phyloP scores from a whole-genome alignment of 2,888 invertebrate genomes.

The Pyrrhia umbra region DNA sequence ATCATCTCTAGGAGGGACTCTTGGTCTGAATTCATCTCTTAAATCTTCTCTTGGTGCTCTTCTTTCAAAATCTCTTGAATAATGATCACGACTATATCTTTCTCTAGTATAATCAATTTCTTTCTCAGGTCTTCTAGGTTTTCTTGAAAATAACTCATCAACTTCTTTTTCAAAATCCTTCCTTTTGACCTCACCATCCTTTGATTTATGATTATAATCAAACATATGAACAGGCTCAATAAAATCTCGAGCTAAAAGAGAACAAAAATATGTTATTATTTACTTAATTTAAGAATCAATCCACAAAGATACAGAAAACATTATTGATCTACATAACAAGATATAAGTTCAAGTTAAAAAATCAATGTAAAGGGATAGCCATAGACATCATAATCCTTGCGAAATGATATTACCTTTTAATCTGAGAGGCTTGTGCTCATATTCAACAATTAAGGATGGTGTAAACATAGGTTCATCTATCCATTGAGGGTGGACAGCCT shows the following conservation, averaged over 20 bases:
- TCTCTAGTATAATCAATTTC: conserved; percentile 67
- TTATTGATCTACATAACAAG: too few relatives aligned
- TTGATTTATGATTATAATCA: conserved; percentile 92
- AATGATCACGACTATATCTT: conserved; percentile 69
- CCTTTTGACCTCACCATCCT: conserved; percentile 77
- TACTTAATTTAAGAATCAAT: background rate
- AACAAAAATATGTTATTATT: conserved; percentile 18
- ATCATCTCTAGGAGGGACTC: conserved; percentile 62
- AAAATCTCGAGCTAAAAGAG: conserved; percentile 86
- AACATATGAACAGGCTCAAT: conserved; percentile 92
- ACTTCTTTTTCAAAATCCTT: conserved; percentile 82
- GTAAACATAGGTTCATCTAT: conserved; percentile 86
- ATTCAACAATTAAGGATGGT: conserved; percentile 92
- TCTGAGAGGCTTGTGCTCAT: conserved; percentile 91
- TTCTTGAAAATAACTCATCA: conserved; percentile 78
- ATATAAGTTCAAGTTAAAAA: background rate
- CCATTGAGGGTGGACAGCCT: conserved; percentile 70
- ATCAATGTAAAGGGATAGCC: too few relatives aligned
- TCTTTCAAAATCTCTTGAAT: conserved; percentile 71
- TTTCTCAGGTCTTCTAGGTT: conserved; percentile 70
- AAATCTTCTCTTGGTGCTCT: conserved; percentile 68
- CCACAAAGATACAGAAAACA: background rate
- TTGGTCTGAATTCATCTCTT: conserved; percentile 49
- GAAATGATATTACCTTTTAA: conserved; percentile 85
- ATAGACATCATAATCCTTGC: conserved; percentile 15